A percentile compares a stretch with the other conserved stretches of the same genome.
phyloP scores from a whole-genome alignment of 1,140 invertebrate species.

The Pseudomyrmex pallidus region DNA sequence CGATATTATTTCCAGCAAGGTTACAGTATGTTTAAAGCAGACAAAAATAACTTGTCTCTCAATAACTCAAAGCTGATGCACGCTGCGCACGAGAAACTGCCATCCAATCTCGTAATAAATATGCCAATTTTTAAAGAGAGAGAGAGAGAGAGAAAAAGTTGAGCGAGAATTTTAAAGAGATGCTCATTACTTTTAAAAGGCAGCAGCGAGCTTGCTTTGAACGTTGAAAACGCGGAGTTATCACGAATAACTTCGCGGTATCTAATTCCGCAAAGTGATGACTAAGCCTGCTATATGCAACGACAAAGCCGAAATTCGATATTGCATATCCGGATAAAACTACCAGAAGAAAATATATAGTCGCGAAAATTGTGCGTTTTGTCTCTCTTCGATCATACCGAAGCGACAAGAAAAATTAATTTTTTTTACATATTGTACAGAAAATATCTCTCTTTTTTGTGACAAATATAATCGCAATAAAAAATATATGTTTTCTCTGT shows the following conservation, averaged over 20 bases:
- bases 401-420: constrained; percentile 36
- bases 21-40: background rate
- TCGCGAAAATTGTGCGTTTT: constrained; percentile 66
- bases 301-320: constrained; percentile 79
- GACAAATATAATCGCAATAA: background rate
- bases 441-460: background rate
- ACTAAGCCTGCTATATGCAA: constrained; percentile 82
- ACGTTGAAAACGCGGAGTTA: constrained; percentile 44
- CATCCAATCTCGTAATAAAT: constrained; percentile 49
- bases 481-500: background rate
- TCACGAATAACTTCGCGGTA: constrained; percentile 68
- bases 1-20: constrained; percentile 8
- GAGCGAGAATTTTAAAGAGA: constrained; percentile 54
- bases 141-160: background rate
- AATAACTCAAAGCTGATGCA: constrained; percentile 3
- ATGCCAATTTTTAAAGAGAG: constrained; percentile 40
- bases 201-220: constrained; percentile 39
- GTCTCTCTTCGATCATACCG: constrained; percentile 68
- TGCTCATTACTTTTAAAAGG: constrained; percentile 56
- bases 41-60: background rate
- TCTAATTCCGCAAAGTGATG: constrained; percentile 82
- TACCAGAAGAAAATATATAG: constrained; percentile 62
- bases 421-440: constrained; percentile 43
- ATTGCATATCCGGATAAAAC: constrained; percentile 61
- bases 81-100: background rate